Evolutionary conservation across 1,140 invertebrate genomes (phyloP).

Genomic region (Papilio glaucus): DNA sequence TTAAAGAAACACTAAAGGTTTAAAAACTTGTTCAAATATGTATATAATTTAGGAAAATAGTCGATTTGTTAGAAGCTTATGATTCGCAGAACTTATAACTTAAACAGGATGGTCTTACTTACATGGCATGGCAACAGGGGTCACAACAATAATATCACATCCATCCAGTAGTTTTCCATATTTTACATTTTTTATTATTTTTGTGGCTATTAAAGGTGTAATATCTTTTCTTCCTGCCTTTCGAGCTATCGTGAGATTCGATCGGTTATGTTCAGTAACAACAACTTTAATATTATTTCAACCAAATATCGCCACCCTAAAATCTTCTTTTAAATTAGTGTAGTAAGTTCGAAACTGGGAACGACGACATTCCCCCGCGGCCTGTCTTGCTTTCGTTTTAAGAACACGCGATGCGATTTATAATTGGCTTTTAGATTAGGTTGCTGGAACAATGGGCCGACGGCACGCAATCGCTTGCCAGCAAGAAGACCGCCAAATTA

Average conservation of each 20-base stretch:
- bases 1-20: too few relatives aligned
- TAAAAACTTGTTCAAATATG: too few relatives aligned
- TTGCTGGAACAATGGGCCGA: slow-evolving; percentile 18
- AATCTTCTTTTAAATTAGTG: slow-evolving; percentile 27
- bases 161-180: too few relatives aligned
- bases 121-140: too few relatives aligned
- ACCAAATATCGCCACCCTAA: not conserved
- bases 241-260: not conserved
- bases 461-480: slow-evolving; percentile 10
- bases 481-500: slow-evolving; percentile 17
- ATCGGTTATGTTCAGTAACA: not conserved
- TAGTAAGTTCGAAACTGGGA: slow-evolving; percentile 23
- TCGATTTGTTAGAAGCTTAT: too few relatives aligned
- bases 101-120: too few relatives aligned
- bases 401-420: slow-evolving; percentile 38
- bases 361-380: slow-evolving; percentile 24
- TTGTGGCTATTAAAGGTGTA: too few relatives aligned
- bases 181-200: too few relatives aligned
- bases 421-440: slow-evolving; percentile 37
- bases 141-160: too few relatives aligned
- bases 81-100: too few relatives aligned
- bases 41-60: too few relatives aligned
- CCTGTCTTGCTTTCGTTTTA: slow-evolving; percentile 37
- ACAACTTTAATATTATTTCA: slow-evolving; percentile 14
- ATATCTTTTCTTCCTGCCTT: not conserved